These are phyloP conservation scores for Pogoniulus pusillus DNA, from an alignment of 2,797 vertebrate species.

Conservation along the genomic window DNA sequence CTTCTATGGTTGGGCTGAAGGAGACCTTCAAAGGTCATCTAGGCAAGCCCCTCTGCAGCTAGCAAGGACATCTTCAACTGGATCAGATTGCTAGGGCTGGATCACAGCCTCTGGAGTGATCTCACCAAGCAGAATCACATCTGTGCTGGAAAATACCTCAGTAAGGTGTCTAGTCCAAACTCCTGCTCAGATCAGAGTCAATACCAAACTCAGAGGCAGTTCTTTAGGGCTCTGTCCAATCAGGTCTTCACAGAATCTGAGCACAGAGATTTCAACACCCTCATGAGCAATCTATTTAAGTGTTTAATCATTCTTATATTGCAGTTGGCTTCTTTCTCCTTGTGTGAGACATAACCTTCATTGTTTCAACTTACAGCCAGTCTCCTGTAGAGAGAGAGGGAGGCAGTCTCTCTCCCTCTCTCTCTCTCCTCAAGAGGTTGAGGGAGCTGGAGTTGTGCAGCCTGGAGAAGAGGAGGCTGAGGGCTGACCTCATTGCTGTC, in stretches of 20 bases:
- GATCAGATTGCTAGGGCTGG: background rate
- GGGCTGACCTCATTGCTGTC: no score
- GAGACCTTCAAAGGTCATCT: no score
- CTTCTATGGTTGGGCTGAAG: background rate
- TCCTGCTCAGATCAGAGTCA: background rate
- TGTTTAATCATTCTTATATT: background rate
- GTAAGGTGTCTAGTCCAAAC: background rate
- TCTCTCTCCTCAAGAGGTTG: no score
- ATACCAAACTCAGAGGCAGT: background rate
- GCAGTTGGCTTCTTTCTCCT: background rate
- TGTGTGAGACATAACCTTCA: background rate
- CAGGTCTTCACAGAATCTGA: background rate
- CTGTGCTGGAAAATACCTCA: background rate
- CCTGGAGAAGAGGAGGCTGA: no score
- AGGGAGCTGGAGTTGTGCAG: no score
- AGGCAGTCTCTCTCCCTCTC: no score
- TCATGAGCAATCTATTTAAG: background rate
- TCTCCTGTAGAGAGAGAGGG: no score
- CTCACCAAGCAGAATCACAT: background rate
- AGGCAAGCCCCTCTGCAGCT: no score
- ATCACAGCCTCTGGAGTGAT: background rate
- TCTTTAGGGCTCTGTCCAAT: background rate
- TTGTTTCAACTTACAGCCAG: background rate
- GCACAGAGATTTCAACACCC: background rate
- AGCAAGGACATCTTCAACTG: no score